Conservation (phyloP, 2,888 invertebrate species). For the Archaeoteleia sp. region DNA sequence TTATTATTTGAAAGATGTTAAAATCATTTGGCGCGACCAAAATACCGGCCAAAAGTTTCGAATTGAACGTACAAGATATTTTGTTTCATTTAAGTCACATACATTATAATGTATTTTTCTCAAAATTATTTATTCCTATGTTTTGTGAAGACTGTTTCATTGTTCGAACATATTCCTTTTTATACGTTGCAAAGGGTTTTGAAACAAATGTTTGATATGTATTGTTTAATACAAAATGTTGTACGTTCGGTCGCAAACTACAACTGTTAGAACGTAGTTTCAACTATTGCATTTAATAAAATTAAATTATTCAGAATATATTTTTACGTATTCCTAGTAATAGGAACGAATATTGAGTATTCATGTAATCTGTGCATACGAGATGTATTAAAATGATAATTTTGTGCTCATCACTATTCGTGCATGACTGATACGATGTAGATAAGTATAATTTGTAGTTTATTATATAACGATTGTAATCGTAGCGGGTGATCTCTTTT, state of each 20-base stretch:
- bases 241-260: constrained; percentile 10
- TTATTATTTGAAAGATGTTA: neutral
- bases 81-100: neutral
- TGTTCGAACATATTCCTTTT: too few relatives aligned
- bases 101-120: too few relatives aligned
- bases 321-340: constrained; percentile 37
- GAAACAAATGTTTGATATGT: neutral
- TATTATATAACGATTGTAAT: constrained; percentile 34
- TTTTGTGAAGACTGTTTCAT: too few relatives aligned
- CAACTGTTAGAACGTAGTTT: constrained; percentile 26
- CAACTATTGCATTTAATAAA: constrained; percentile 10
- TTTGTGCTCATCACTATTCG: constrained; percentile 38
- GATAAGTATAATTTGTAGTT: constrained; percentile 44
- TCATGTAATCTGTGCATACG: constrained; percentile 16
- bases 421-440: constrained; percentile 51
- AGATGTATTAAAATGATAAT: too few relatives aligned
- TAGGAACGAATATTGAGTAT: constrained; percentile 22
- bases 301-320: constrained; percentile 38
- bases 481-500: constrained; percentile 29
- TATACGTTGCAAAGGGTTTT: too few relatives aligned
- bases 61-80: constrained; percentile 6
- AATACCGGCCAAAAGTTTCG: constrained; percentile 13
- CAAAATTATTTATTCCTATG: too few relatives aligned
- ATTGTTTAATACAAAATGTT: constrained; percentile 3
- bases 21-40: constrained; percentile 12